Conservation (phyloP, 2,797 vertebrate genomes). For the Xiphorhynchus erythropygius region DNA sequence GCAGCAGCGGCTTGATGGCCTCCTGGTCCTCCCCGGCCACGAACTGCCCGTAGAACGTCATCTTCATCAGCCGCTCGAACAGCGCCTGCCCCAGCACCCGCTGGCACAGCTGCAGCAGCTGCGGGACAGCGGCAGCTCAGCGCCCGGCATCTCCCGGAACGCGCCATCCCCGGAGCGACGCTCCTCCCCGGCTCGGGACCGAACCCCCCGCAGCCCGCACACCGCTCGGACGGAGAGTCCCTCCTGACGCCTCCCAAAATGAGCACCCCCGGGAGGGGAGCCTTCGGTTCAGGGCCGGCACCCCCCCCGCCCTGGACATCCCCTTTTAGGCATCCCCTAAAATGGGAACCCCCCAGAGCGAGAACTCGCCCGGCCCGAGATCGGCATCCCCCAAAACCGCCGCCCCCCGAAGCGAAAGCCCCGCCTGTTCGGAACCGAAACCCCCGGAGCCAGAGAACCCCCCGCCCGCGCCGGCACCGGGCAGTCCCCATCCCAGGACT, state of each 20-base stretch:
- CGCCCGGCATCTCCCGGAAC: background rate
- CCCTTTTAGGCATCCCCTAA: background rate
- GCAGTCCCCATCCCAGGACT: background rate
- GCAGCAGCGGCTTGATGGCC: slow-evolving; percentile 88
- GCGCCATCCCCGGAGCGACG: background rate
- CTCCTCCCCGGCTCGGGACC: background rate
- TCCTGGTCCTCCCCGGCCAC: slow-evolving; percentile 93
- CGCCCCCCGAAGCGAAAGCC: background rate
- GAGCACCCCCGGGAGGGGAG: background rate
- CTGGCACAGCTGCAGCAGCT: slow-evolving; percentile 68
- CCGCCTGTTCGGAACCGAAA: background rate
- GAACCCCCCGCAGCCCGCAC: background rate
- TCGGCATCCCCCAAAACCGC: background rate
- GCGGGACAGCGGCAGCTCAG: too few species aligned
- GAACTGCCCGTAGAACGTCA: slow-evolving; percentile 97
- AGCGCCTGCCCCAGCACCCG: slow-evolving; percentile 83
- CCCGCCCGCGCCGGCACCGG: background rate
- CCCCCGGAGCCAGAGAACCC: background rate
- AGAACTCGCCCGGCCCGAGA: background rate
- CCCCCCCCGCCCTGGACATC: background rate
- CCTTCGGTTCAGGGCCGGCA: background rate
- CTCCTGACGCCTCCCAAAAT: background rate
- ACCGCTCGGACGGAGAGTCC: background rate
- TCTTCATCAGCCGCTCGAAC: slow-evolving; percentile 91
- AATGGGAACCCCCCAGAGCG: background rate